Evolutionary conservation across 2,888 invertebrate species (phyloP), one percentile per base, ranked within the genome.

Genomic region (Globia sparganii): DNA sequence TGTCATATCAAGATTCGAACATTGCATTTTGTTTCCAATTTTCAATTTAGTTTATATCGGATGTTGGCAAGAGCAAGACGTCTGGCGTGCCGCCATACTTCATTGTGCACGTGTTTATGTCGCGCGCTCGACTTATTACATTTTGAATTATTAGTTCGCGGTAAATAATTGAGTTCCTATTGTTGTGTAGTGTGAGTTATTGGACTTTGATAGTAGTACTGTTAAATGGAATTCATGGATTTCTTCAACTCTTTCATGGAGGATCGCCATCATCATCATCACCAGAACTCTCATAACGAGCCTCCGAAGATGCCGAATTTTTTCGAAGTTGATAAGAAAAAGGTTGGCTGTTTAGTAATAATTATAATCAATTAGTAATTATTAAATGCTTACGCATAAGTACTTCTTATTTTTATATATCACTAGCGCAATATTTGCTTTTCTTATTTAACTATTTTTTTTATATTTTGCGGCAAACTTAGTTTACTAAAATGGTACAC

Each of bases 41-140:
- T 96, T 96, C 94, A 95, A 96, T 96, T 96, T 96, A 96, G 96
- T 96, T 96, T 94, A 96, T 96, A 96, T 96, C 94, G 94, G 95
- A 95, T 95, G 95, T 95, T 95, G 95, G 95, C 94, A 93, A 93
- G 94, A 93, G 95, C 78, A 94, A 94, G 94, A 96, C 96, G 96
- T 96, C 94, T 94, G 95, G 94, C 95, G 91, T 91, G 81, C 88
- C 92, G 94, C 94, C 94, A 94, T 93, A 90, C 92, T 88, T 91
- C 92, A 88, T 87, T 88, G 91, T 88, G 91, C 96, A 95, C 96
- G 95, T 96, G 96, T 91, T 91, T 85, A 85, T 87, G 90, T 91
- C 90, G 92, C 92, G 93, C 91, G 93, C 88, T 87, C 74, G 79
- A 81, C 71, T 85, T 84, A 86, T 88, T 84, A 86, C 86, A 84